Base-by-base conservation (phyloP, 1,140 invertebrate species). In the Drosophila funebris region DNA sequence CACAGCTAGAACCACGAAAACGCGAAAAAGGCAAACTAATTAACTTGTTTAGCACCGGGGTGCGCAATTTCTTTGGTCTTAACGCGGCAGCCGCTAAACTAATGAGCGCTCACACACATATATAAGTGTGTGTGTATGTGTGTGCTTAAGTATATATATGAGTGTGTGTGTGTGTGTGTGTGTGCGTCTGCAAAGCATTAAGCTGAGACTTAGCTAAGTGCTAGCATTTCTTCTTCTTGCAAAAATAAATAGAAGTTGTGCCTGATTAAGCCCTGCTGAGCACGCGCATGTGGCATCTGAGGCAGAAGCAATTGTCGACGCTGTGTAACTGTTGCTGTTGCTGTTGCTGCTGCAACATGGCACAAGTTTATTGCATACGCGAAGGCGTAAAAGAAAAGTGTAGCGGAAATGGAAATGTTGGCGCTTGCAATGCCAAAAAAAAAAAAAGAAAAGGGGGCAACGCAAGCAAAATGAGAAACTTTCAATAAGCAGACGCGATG, bases 21-120 rank as follows among this genome's bases (percentile, higher is more conserved):
- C 31, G 56, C 36, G 36, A 76, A 78, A 83, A 74, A 76, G 74
- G 43, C 66, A 87, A 87, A 87, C 82, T 87, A 87, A 87, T 87
- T 87, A 87, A 87, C 83, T 87, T 88, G 83, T 88, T 87, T 87
- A 88, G 83, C 78, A 70, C 83, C 75, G 62, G 77, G 72, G 64
- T 41, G 82, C 74, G 57, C 75, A 71, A 58, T 74, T 78, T 75
- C 79, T 62, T 54, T 66, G 77, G 62, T 61, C 76, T 67, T 66
- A 82, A 61, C 80, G 72, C 60, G 69, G 22, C 61, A 36, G 43
- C 72, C 53, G 54, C 73, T 71, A 66, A 85, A 87, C 81, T 77
- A 85, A 85, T 87, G 78, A 87, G 75, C 66, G 56, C 52, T 11
- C 31, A 53, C 52, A 56, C 52, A 56, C n/a, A 27, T 18, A 13